Evolutionary conservation across 1,140 invertebrate genomes (phyloP).

Genomic region (Saxidomus purpurata): DNA sequence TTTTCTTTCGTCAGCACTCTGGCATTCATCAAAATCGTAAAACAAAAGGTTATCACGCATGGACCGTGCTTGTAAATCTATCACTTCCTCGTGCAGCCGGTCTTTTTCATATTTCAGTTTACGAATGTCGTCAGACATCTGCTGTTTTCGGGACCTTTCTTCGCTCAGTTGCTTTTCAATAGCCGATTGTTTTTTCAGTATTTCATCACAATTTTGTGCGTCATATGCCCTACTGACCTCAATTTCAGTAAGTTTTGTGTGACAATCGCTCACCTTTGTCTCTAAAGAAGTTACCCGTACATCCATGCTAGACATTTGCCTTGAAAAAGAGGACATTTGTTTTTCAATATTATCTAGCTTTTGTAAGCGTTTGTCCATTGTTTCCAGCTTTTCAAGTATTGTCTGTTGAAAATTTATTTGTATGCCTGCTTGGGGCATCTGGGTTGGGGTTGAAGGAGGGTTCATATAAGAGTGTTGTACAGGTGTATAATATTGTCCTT

Average conservation of each 20-base stretch:
- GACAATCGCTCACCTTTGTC: neutral
- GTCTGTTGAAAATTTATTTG: neutral
- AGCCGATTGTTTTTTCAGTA: no score
- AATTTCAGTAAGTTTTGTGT: neutral
- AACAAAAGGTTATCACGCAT: conserved; percentile 10
- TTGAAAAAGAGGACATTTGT: neutral
- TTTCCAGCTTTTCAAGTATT: neutral
- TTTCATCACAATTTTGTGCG: neutral
- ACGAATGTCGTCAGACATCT: neutral
- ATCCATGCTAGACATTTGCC: neutral
- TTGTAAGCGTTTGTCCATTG: no score
- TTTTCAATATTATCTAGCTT: conserved; percentile 11
- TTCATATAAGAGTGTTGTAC: no score
- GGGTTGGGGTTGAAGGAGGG: no score
- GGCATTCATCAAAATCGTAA: neutral
- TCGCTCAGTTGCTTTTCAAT: neutral
- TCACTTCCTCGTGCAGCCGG: neutral
- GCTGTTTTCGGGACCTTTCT: neutral
- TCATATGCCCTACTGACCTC: conserved; percentile 5
- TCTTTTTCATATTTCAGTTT: neutral
- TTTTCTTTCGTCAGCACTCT: neutral
- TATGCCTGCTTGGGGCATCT: no score
- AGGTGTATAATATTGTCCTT: no score
- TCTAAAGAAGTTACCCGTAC: neutral
- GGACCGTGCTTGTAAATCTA: conserved; percentile 6